Conservation (phyloP, 2,797 vertebrate species). For the Lycodopsis pacificus region DNA sequence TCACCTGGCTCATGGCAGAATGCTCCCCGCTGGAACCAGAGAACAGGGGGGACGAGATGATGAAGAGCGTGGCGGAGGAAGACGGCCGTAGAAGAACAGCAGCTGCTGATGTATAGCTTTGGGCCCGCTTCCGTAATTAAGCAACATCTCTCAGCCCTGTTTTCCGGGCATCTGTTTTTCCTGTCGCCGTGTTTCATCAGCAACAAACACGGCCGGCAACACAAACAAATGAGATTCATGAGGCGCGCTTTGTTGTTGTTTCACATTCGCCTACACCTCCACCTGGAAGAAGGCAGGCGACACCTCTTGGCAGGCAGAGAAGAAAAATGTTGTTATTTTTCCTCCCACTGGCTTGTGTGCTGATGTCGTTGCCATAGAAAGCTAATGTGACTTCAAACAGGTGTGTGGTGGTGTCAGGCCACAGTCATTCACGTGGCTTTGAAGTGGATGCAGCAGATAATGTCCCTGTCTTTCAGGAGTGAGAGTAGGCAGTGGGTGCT, state of each 20-base stretch:
- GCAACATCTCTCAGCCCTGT: constrained; percentile 66
- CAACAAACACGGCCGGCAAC: constrained; percentile 66
- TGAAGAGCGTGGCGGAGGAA: constrained; percentile 31
- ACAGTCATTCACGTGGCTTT: constrained; percentile 61
- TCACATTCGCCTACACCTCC: constrained; percentile 43
- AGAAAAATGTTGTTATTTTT: constrained; percentile 19
- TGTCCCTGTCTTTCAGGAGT: constrained; percentile 47
- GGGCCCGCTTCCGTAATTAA: constrained; percentile 72
- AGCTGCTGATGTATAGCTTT: constrained; percentile 72
- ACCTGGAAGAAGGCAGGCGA: constrained; percentile 44
- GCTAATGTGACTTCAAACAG: constrained; percentile 68
- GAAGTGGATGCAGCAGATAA: constrained; percentile 67
- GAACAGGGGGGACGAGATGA: constrained; percentile 13
- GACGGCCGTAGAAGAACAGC: constrained; percentile 27
- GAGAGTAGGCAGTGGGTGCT: constrained; percentile 26
- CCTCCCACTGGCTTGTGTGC: background rate
- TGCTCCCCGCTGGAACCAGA: constrained; percentile 28
- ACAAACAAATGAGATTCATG: constrained; percentile 79
- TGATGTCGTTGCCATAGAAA: constrained; percentile 38
- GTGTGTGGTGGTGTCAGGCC: constrained; percentile 45
- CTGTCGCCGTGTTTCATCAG: constrained; percentile 73
- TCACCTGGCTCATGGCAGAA: constrained; percentile 51
- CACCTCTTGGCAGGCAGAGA: constrained; percentile 6
- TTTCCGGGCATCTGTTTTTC: constrained; percentile 65
- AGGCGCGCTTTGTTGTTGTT: constrained; percentile 55